phyloP scores from a whole-genome alignment of 1,140 invertebrate genomes.

The Apis dorsata region DNA sequence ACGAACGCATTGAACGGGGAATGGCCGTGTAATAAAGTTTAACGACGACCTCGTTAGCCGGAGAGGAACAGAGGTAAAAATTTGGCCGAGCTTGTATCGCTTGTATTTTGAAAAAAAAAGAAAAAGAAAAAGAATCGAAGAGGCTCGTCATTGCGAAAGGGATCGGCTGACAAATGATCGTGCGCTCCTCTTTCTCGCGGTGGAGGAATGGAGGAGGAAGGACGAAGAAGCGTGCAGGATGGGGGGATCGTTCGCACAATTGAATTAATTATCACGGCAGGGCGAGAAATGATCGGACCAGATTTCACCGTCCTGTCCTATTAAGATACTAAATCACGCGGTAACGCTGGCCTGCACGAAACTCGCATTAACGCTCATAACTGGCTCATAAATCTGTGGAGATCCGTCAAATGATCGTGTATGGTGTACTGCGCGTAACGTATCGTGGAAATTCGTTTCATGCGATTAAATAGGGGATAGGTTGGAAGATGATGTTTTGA shows the following conservation, averaged over 20 bases:
- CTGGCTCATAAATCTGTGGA: constrained; percentile 41
- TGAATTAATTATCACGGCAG: constrained; percentile 57
- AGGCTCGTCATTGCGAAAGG: background rate
- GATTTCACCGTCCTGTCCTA: constrained; percentile 52
- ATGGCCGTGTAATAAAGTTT: constrained; percentile 29
- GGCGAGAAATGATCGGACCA: constrained; percentile 40
- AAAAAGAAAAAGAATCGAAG: constrained; percentile 1
- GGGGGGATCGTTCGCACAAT: constrained; percentile 27
- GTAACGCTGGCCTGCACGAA: constrained; percentile 47
- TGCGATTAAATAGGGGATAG: background rate
- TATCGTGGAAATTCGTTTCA: constrained; percentile 17
- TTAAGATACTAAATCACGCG: constrained; percentile 61
- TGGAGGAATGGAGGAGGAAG: background rate
- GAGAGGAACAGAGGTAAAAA: background rate
- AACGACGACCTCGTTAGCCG: constrained; percentile 28
- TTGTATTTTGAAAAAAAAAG: background rate
- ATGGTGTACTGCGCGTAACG: constrained; percentile 5
- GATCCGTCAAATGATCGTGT: constrained; percentile 33
- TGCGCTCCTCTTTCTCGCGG: no score
- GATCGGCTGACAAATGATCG: constrained; percentile 29
- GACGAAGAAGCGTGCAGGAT: background rate
- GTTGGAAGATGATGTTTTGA: background rate
- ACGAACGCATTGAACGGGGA: constrained; percentile 13
- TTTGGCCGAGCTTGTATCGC: background rate
- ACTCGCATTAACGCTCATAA: constrained; percentile 58